Evolutionary conservation across 2,113 vertebrate species (phyloP), one percentile per base, ranked within the genome.

Genomic region (Phaethon lepturus): DNA sequence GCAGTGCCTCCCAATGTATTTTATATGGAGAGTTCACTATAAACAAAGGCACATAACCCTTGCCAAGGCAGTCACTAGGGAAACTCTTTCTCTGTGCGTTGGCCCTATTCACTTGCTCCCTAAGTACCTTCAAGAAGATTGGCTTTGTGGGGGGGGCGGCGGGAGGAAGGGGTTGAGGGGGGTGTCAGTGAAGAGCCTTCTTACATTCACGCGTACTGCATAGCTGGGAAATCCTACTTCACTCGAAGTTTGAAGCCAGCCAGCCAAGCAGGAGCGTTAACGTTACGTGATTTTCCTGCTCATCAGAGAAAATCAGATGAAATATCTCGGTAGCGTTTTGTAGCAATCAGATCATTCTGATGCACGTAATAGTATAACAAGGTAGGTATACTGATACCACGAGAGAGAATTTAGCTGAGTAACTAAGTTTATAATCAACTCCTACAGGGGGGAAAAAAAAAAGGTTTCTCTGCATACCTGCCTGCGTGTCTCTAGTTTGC

Each of bases 31-130:
- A 95, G 90, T 76, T 96, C 92, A 74, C 75, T 86, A 20, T 71
- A 97, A 97, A 97, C 95, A 97, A 96, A 97, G 79, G 67, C 94
- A 63, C 18, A 22, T 86, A 90, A 93, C 91, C 78, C 90, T 38
- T 93, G 95, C 90, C 80, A 60, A 96, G 59, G 91, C 87, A 90
- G 74, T 96, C 96, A 91, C 95, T 95, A 93, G 86, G 92, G 85
- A 88, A 96, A 88, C 76, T 96, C 68, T 95, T 63, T 64, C 77
- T 95, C 92, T 55, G 25, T 75, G 23, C 80, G 5, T 17, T 74
- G 82, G 50, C 68, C 86, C 84, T 63, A 83, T 90, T 88, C 79
- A 83, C 60, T 91, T 91, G 59, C 86, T 91, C 64, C 90, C 83
- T 52, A 40, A 93, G 80, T 31, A 49, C 74, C 74, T 42, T 92